Base-by-base conservation (phyloP, 1,140 invertebrate species). In the Mizuhopecten yessoensis region DNA sequence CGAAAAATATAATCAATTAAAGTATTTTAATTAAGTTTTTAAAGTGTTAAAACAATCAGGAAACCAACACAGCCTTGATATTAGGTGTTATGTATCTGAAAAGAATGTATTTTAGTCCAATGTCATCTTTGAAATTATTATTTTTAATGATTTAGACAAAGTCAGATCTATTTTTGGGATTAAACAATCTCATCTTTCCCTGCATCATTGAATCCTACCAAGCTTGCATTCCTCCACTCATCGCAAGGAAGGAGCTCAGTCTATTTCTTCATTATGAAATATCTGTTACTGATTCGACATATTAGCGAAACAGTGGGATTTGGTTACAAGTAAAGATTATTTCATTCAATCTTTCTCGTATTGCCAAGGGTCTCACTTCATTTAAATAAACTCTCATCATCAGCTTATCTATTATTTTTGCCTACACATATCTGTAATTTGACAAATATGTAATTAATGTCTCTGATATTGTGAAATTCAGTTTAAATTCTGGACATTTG, bases 121-220 rank as follows among this genome's bases (percentile, higher is more conserved):
- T 75, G 0, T 75, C n/a, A 75, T 75, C 23, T 75, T 75, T 75
- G 57, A 75, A 75, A 75, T 75, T 75, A 75, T 75, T 75, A 75
- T 75, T 75, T 75, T n/a, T 75, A n/a, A n/a, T 75, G 29, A 75
- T 75, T 75, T 75, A 75, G 57, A 29, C n/a, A 75, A 75, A 29
- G 5, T n/a, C 20, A 49, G 11, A 29, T 75, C 57, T 75, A 75
- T 75, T 75, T 75, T 75, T 75, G n/a, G 29, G 29, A 75, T 3
- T 23, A 75, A 29, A 57, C 20, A 15, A 57, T 11, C 13, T 3
- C 23, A 57, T 57, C 17, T 11, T 57, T 5, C 5, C 57, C 29
- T 75, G 1, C 11, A 1, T 17, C 17, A 75, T 17, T 29, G n/a
- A 0, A 75, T 29, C n/a, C 11, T 75, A n/a, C n/a, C 11, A 29